Conservation (phyloP, 2,888 invertebrate species). For the Molorchus minor region DNA sequence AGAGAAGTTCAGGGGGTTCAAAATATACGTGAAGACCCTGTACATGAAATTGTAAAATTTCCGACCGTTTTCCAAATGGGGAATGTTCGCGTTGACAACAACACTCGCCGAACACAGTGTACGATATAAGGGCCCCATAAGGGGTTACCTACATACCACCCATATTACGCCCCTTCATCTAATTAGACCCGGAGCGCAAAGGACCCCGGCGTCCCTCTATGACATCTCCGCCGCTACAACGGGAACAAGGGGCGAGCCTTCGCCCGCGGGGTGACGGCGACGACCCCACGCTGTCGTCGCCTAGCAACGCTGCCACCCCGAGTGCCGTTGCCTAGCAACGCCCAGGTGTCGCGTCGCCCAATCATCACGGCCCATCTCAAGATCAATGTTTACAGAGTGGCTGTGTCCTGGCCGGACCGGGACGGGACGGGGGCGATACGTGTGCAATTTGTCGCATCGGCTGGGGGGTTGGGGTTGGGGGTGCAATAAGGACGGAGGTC, state of each 20-base stretch:
- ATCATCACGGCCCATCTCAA: slow-evolving; percentile 63
- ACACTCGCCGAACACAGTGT: background rate
- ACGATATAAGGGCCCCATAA: background rate
- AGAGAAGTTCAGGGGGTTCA: no score
- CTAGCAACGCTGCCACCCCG: slow-evolving; percentile 51
- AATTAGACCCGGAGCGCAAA: background rate
- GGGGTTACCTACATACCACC: background rate
- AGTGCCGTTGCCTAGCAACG: slow-evolving; percentile 60
- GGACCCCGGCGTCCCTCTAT: background rate
- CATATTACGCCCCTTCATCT: background rate
- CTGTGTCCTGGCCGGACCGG: slow-evolving; percentile 33
- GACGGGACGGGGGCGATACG: slow-evolving; percentile 13
- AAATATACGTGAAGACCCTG: no score
- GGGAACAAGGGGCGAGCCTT: background rate
- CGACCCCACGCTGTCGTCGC: slow-evolving; percentile 43
- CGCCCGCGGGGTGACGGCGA: slow-evolving; percentile 4
- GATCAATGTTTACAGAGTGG: slow-evolving; percentile 60
- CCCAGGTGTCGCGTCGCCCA: slow-evolving; percentile 63
- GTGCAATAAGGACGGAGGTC: background rate
- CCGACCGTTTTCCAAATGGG: no score
- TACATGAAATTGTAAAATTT: no score
- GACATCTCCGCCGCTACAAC: background rate
- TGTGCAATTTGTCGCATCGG: slow-evolving; percentile 41
- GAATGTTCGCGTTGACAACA: background rate
- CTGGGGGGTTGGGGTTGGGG: slow-evolving; percentile 29